Conservation (phyloP, 2,888 invertebrate species). For the Pandemis corylana region DNA sequence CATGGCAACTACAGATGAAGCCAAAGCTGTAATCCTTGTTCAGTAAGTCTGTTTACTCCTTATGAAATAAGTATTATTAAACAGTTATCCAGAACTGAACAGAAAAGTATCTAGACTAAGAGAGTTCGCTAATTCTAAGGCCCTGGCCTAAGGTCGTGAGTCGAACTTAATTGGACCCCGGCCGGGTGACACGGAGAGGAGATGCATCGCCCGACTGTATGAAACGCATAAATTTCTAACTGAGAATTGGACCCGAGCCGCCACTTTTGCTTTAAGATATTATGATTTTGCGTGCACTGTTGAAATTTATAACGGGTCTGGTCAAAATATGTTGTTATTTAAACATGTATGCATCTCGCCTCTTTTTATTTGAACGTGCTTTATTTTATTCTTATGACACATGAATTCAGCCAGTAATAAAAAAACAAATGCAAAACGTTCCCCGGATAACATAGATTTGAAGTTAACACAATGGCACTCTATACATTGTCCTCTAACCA, state of each 20-base stretch:
- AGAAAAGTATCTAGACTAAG: neutral
- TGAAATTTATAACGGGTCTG: slow-evolving; percentile 10
- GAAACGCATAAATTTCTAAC: slow-evolving; percentile 80
- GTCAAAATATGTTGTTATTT: neutral
- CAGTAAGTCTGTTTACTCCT: too few relatives aligned
- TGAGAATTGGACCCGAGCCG: slow-evolving; percentile 68
- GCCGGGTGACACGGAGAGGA: slow-evolving; percentile 82
- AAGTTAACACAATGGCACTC: neutral
- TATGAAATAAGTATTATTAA: neutral
- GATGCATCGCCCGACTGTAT: slow-evolving; percentile 79
- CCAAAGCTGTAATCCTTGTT: too few relatives aligned
- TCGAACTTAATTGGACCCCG: slow-evolving; percentile 82
- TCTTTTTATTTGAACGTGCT: neutral
- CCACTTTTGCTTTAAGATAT: slow-evolving; percentile 70
- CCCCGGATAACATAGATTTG: slow-evolving; percentile 7
- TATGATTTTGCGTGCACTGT: slow-evolving; percentile 43
- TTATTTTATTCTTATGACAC: neutral
- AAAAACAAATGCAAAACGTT: neutral
- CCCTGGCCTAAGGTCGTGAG: slow-evolving; percentile 77
- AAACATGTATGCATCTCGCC: too few relatives aligned
- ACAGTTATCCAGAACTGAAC: neutral
- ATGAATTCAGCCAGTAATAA: neutral
- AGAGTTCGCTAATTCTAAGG: slow-evolving; percentile 51
- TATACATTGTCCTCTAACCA: slow-evolving; percentile 10
- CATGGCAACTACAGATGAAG: too few relatives aligned